These are phyloP conservation scores for Chrysomela aeneicollis DNA, from an alignment of 2,888 invertebrate genomes.

Conservation along the genomic window DNA sequence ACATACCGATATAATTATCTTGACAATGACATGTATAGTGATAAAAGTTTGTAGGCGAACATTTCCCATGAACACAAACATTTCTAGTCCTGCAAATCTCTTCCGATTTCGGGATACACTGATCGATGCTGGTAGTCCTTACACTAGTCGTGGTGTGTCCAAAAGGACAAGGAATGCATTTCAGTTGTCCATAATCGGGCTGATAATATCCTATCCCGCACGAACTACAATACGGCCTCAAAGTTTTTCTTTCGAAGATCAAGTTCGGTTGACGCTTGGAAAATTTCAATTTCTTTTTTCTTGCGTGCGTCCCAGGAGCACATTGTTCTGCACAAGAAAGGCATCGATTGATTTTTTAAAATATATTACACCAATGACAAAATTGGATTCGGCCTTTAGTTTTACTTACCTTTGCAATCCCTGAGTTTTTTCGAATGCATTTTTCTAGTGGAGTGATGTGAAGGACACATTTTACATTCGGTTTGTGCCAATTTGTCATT, in stretches of 20 bases:
- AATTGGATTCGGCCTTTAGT: too few species aligned
- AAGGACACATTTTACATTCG: constrained; percentile 67
- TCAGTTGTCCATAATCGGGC: constrained; percentile 65
- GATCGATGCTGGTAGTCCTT: constrained; percentile 57
- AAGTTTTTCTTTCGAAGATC: constrained; percentile 59
- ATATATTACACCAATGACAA: too few species aligned
- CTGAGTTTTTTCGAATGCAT: constrained; percentile 59
- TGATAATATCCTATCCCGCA: constrained; percentile 71
- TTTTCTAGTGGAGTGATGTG: constrained; percentile 66
- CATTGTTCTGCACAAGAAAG: constrained; percentile 57
- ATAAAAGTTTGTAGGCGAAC: constrained; percentile 54
- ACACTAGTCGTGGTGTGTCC: constrained; percentile 62
- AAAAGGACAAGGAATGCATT: constrained; percentile 67
- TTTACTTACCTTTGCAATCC: constrained; percentile 68
- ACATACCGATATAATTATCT: constrained; percentile 63
- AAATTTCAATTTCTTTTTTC: constrained; percentile 53
- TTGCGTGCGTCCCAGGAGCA: constrained; percentile 64
- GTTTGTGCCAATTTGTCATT: constrained; percentile 66
- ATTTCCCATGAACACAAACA: constrained; percentile 63
- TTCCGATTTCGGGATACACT: constrained; percentile 62
- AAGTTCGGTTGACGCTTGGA: constrained; percentile 48
- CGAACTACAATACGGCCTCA: constrained; percentile 66
- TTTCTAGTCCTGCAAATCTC: constrained; percentile 63
- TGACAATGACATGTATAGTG: constrained; percentile 64
- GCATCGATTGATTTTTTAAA: too few species aligned